Percentiles rank a stretch among this genome's conserved stretches.
phyloP scores from a whole-genome alignment of 2,888 invertebrate species.

The Seira ritae region DNA sequence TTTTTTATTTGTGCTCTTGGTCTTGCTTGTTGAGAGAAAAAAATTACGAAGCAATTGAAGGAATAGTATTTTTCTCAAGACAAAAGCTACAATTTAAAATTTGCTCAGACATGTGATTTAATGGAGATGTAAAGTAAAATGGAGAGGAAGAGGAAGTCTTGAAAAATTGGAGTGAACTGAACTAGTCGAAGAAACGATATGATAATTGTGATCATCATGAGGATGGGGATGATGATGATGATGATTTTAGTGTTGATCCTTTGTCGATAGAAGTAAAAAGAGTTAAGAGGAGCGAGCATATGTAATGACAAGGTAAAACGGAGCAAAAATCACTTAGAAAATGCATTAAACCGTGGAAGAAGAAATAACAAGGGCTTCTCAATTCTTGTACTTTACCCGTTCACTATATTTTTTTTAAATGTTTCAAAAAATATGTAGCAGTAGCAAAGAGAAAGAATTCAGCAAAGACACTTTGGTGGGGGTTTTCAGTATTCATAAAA shows the following conservation, averaged over 20 bases:
- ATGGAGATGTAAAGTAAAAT: too few species aligned
- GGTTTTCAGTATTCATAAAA: too few species aligned
- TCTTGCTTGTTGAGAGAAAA: slow-evolving; percentile 22
- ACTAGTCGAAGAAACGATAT: slow-evolving; percentile 27
- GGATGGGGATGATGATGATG: too few species aligned
- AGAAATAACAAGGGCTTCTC: slow-evolving; percentile 21
- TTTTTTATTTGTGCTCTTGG: slow-evolving; percentile 61
- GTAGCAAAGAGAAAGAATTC: slow-evolving; percentile 27
- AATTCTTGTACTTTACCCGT: too few species aligned
- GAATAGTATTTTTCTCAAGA: too few species aligned
- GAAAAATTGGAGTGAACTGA: too few species aligned
- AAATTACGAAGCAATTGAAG: too few species aligned
- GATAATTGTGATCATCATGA: slow-evolving; percentile 25
- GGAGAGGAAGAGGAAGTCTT: slow-evolving; percentile 51
- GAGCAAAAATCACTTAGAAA: slow-evolving; percentile 41
- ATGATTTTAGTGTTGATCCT: too few species aligned
- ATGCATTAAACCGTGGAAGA: slow-evolving; percentile 56
- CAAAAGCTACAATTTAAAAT: too few species aligned
- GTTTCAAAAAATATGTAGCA: slow-evolving; percentile 40
- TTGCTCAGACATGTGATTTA: too few species aligned
- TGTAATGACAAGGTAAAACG: slow-evolving; percentile 10
- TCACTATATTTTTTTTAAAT: too few species aligned
- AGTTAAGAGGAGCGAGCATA: not conserved
- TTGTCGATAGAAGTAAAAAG: too few species aligned
- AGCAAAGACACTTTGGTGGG: slow-evolving; percentile 1